These are phyloP conservation scores for Odontamblyopus rebecca DNA, from an alignment of 2,797 vertebrate genomes.

Conservation along the genomic window DNA sequence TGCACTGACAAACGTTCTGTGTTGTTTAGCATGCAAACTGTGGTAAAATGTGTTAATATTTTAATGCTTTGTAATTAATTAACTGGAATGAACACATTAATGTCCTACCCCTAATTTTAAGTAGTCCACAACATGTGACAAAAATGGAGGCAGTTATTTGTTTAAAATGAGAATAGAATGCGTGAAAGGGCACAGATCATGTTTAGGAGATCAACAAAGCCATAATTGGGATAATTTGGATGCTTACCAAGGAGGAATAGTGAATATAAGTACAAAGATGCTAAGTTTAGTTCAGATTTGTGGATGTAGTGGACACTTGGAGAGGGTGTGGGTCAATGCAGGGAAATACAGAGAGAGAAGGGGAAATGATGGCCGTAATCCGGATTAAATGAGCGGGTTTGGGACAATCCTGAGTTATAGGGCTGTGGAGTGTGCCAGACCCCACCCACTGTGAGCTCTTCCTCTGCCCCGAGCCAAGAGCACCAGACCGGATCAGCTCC, in stretches of 20 bases:
- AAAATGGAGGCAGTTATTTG: too few species aligned
- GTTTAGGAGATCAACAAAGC: neutral
- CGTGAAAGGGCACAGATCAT: neutral
- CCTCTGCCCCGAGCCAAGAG: constrained; percentile 50
- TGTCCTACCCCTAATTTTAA: too few species aligned
- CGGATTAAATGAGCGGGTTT: constrained; percentile 72
- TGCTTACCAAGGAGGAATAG: neutral
- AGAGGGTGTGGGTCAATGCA: constrained; percentile 22
- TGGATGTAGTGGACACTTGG: neutral
- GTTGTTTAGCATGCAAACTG: too few species aligned
- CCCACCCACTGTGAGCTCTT: constrained; percentile 39
- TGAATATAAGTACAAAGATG: too few species aligned
- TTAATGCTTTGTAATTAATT: too few species aligned
- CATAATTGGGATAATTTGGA: neutral
- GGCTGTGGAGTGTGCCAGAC: constrained; percentile 42
- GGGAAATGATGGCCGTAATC: constrained; percentile 70
- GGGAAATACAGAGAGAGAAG: constrained; percentile 47
- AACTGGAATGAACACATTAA: too few species aligned
- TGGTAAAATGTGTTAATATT: too few species aligned
- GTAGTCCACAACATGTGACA: too few species aligned
- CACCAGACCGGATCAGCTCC: constrained; percentile 54
- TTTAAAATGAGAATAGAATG: too few species aligned
- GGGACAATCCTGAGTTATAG: constrained; percentile 70
- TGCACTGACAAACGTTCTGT: too few species aligned
- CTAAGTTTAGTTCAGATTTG: neutral